phyloP scores from a whole-genome alignment of 1,140 invertebrate species.

The Lethrus apterus region DNA sequence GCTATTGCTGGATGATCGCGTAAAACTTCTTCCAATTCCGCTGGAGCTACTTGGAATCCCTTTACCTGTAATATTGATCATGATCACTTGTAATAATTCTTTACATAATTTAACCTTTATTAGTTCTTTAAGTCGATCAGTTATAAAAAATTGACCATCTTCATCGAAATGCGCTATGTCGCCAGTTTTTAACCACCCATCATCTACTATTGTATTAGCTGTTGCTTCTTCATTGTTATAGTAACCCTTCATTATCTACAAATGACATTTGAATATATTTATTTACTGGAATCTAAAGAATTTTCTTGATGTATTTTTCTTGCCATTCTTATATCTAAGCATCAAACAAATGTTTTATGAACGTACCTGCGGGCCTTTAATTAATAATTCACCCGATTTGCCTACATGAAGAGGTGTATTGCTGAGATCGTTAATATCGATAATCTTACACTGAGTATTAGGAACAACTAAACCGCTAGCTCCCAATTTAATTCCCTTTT shows the following conservation, averaged over 20 bases:
- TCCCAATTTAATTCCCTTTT: slow-evolving; percentile 38
- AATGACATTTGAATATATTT: not conserved
- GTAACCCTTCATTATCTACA: slow-evolving; percentile 67
- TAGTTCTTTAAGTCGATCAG: slow-evolving; percentile 72
- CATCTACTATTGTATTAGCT: slow-evolving; percentile 48
- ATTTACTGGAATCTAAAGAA: not conserved
- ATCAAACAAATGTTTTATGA: too few relatives aligned
- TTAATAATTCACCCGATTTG: slow-evolving; percentile 53
- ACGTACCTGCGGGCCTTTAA: slow-evolving; percentile 59
- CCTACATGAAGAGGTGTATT: slow-evolving; percentile 43
- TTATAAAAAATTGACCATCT: slow-evolving; percentile 55
- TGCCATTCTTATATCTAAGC: too few relatives aligned
- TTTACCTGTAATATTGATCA: slow-evolving; percentile 46
- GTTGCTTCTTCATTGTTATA: slow-evolving; percentile 62
- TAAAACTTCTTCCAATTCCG: slow-evolving; percentile 77
- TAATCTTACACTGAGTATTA: slow-evolving; percentile 20
- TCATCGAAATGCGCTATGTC: slow-evolving; percentile 64
- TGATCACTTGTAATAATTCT: too few relatives aligned
- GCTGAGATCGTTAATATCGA: slow-evolving; percentile 32
- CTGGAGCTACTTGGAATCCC: slow-evolving; percentile 75
- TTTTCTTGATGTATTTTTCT: not conserved
- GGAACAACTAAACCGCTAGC: slow-evolving; percentile 37
- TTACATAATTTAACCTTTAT: slow-evolving; percentile 50
- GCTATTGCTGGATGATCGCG: slow-evolving; percentile 63
- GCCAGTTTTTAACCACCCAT: slow-evolving; percentile 70